phyloP scores from a whole-genome alignment of 2,888 invertebrate species.

The Tachina fera region DNA sequence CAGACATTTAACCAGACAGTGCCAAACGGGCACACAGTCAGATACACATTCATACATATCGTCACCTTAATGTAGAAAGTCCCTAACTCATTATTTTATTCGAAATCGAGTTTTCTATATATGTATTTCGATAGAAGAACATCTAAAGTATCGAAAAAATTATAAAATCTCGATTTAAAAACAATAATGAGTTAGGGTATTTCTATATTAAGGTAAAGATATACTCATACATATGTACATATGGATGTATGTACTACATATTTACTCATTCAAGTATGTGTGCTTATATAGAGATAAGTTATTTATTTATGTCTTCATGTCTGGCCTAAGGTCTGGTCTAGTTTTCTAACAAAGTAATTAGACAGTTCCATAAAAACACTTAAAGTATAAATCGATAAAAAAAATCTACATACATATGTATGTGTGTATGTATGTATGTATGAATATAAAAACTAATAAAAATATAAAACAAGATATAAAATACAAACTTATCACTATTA shows the following conservation, averaged over 20 bases:
- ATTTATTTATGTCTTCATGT: conserved; percentile 72
- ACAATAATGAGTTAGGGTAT: no score
- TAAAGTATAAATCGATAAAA: conserved; percentile 43
- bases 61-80: no score
- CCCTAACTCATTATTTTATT: no score
- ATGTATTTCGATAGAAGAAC: no score
- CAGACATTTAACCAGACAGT: conserved; percentile 31
- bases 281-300: conserved; percentile 20
- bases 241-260: neutral
- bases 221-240: neutral
- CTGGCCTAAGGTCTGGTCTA: conserved; percentile 71
- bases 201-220: no score
- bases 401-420: neutral
- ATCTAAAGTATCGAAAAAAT: no score
- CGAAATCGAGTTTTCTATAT: no score
- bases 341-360: conserved; percentile 63
- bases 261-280: neutral
- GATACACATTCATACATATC: no score
- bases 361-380: conserved; percentile 20
- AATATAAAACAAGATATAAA: neutral
- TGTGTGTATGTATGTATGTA: no score
- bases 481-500: neutral
- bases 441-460: conserved; percentile 32
- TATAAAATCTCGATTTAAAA: no score
- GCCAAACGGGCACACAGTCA: conserved; percentile 72